Percentiles rank a stretch among this genome's conserved stretches.
Conservation (phyloP, 2,113 vertebrate genomes). For the Haemorhous mexicanus region DNA sequence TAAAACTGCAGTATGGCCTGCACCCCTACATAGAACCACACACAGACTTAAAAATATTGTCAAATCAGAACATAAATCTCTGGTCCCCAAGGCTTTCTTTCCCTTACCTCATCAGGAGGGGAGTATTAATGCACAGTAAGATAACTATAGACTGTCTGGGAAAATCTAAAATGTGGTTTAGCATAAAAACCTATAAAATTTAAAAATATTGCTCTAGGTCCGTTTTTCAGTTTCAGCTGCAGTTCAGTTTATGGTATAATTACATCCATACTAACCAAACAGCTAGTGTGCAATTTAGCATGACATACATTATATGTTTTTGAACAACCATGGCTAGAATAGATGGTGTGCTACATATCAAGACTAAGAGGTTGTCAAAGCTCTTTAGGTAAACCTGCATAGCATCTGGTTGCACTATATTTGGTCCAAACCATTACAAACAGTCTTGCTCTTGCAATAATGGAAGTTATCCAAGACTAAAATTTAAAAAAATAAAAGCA, state of each 20-base stretch:
- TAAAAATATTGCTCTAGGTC: not conserved
- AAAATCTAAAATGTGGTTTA: not conserved
- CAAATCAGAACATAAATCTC: not conserved
- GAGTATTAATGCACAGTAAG: not conserved
- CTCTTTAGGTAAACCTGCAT: not conserved
- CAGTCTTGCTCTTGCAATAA: not conserved
- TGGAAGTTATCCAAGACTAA: not conserved
- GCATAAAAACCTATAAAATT: not conserved
- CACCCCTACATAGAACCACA: not conserved
- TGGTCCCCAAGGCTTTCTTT: not conserved
- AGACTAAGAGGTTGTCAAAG: constrained; percentile 27
- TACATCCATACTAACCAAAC: constrained; percentile 1
- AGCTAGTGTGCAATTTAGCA: not conserved
- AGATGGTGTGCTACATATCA: constrained; percentile 22
- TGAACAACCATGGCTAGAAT: not conserved
- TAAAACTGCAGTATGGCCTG: not conserved
- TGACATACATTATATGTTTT: constrained; percentile 23
- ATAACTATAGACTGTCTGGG: not conserved
- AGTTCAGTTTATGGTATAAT: constrained; percentile 26
- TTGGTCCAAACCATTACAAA: not conserved
- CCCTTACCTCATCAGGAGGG: not conserved
- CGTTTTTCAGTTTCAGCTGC: constrained; percentile 1
- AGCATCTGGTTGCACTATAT: not conserved
- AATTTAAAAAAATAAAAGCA: not conserved
- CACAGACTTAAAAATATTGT: not conserved